Percentiles rank a stretch among this genome's conserved stretches.
These are phyloP conservation scores for Phrynosoma blainvillii DNA, from an alignment of 2,113 vertebrate species.

Conservation along the genomic window DNA sequence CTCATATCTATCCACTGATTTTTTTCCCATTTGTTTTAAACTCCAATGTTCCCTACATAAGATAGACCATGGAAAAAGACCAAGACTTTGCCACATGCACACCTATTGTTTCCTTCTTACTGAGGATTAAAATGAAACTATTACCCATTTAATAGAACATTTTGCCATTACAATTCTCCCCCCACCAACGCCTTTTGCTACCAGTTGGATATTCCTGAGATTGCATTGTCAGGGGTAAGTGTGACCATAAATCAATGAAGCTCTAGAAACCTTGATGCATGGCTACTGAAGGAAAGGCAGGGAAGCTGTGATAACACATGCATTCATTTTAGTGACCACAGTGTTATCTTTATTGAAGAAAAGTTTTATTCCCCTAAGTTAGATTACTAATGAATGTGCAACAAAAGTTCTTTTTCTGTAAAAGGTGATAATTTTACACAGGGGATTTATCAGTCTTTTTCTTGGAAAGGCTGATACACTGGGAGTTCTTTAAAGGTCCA, in stretches of 20 bases:
- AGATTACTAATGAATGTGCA: conserved; percentile 73
- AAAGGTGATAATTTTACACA: conserved; percentile 74
- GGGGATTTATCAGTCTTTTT: conserved; percentile 72
- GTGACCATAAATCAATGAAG: conserved; percentile 67
- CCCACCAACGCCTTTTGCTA: conserved; percentile 37
- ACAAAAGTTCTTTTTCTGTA: conserved; percentile 73
- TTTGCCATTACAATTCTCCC: conserved; percentile 49
- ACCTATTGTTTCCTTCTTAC: conserved; percentile 38
- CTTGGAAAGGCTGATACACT: conserved; percentile 70
- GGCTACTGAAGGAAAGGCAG: conserved; percentile 59
- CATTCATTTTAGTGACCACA: conserved; percentile 72
- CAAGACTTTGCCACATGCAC: conserved; percentile 33
- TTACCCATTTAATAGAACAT: conserved; percentile 61
- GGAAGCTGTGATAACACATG: conserved; percentile 59
- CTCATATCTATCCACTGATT: conserved; percentile 33
- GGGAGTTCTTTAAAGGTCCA: conserved; percentile 74
- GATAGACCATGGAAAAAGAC: conserved; percentile 53
- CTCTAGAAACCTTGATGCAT: conserved; percentile 58
- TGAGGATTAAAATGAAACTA: conserved; percentile 32
- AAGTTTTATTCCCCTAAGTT: conserved; percentile 70
- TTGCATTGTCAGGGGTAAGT: conserved; percentile 58
- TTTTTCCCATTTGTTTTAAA: conserved; percentile 30
- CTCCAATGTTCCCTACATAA: conserved; percentile 41
- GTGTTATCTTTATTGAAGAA: conserved; percentile 61
- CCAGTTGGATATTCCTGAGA: conserved; percentile 57